Percentiles rank a stretch among this genome's conserved stretches.
phyloP scores from a whole-genome alignment of 2,113 vertebrate genomes.

The Xerus inauris region DNA sequence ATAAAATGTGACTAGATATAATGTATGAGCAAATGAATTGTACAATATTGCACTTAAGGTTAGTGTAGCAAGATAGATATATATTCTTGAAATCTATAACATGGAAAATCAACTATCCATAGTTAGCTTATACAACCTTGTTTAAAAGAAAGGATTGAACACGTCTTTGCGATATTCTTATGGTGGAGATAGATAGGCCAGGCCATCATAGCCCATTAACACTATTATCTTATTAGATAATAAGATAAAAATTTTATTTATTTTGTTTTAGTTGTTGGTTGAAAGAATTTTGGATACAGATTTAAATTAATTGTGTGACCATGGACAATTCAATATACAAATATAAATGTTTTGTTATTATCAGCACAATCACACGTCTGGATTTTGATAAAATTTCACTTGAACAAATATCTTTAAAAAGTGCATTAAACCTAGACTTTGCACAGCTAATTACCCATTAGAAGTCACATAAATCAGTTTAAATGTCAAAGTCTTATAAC shows the following conservation, averaged over 20 bases:
- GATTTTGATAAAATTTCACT: conserved; percentile 36
- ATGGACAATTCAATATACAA: neutral
- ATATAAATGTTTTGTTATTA: neutral
- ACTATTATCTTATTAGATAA: too few species aligned
- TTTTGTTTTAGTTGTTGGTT: neutral
- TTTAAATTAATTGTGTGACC: neutral
- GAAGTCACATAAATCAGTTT: conserved; percentile 35
- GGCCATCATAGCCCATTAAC: neutral
- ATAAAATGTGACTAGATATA: neutral
- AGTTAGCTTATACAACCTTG: neutral
- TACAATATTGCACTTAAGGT: neutral
- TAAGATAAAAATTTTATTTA: neutral
- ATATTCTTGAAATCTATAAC: neutral
- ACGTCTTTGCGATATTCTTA: neutral
- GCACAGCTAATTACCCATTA: neutral
- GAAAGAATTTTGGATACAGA: neutral
- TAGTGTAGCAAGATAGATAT: neutral
- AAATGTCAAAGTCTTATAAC: neutral
- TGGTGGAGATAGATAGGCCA: neutral
- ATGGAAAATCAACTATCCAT: neutral
- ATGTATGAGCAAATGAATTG: neutral
- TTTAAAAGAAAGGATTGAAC: neutral
- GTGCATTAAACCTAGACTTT: neutral
- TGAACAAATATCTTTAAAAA: neutral
- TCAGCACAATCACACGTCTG: neutral